Evolutionary conservation across 2,888 invertebrate species (phyloP), one percentile per base, ranked within the genome.

Genomic region (Andricus curvator): DNA sequence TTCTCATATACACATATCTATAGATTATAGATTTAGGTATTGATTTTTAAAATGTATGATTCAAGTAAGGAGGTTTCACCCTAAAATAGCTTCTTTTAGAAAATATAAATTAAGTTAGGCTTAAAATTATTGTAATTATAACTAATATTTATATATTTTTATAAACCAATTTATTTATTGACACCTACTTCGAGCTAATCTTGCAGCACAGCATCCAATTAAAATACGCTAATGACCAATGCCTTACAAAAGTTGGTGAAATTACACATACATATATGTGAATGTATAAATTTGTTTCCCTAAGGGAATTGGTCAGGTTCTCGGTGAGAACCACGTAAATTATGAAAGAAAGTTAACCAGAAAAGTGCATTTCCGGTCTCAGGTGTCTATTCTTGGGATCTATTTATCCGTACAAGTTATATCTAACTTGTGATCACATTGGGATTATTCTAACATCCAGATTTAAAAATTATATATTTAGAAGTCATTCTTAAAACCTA

Each of bases 281-380:
- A 22, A 60, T 13, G 4, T 62, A 62, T 25, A n/a, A 62, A 62
- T 62, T 62, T 4, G 15, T n/a, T 62, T 25, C 25, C 60, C 25
- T 62, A 5, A 62, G n/a, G 62, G 25, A 62, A 25, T 62, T 25
- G 62, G 62, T 62, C 25, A 25, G 25, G 62, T 62, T 25, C 25
- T 25, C 62, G 5, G 62, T 62, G 15, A 62, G n/a, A 62, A 62
- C 62, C 62, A 62, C 25, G 15, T 62, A 25, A 56, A 62, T 62
- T 62, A 62, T 62, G 25, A 62, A 62, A 25, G 62, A 62, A 62
- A 62, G 62, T 62, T 62, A 62, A 25, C 62, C 62, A 62, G 15
- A 25, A 62, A 62, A 25, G 22, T 25, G 48, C 15, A 25, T 62
- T 62, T 62, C 62, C 25, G 62, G 25, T 25, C 15, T 62, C 25